Evolutionary conservation across 2,113 vertebrate genomes (phyloP).

Genomic region (Cavia porcellus): DNA sequence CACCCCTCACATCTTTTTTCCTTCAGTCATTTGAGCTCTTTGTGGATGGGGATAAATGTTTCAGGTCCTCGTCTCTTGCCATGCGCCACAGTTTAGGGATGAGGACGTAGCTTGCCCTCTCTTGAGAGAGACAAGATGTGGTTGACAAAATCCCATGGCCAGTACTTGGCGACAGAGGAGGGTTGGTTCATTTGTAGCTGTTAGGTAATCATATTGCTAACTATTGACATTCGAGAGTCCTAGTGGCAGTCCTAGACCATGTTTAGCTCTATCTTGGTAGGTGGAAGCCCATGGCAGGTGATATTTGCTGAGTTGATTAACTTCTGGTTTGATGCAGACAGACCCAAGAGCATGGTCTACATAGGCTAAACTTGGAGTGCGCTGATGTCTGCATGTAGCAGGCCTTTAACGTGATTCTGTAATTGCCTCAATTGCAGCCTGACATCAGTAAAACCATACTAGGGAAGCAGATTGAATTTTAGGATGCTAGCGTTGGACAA

Average conservation of each 20-base stretch:
- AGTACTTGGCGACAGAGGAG: background rate
- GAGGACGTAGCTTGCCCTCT: background rate
- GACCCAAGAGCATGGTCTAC: constrained; percentile 25
- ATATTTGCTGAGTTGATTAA: constrained; percentile 50
- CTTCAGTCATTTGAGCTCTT: background rate
- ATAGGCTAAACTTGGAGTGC: constrained; percentile 22
- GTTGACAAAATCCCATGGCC: background rate
- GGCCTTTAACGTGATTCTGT: constrained; percentile 61
- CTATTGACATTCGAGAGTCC: constrained; percentile 23
- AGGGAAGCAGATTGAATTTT: constrained; percentile 28
- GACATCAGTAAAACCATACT: constrained; percentile 54
- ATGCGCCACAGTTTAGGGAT: background rate
- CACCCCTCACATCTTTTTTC: background rate
- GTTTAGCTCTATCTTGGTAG: background rate
- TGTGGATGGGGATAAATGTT: background rate
- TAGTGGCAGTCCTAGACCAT: background rate
- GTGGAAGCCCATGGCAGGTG: constrained; percentile 53
- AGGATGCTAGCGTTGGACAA: constrained; percentile 3
- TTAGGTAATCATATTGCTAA: background rate
- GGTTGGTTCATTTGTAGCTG: background rate
- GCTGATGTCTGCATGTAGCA: constrained; percentile 48
- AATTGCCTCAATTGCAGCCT: constrained; percentile 45
- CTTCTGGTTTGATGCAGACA: constrained; percentile 46
- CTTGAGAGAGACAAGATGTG: background rate
- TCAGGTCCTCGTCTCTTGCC: background rate